phyloP scores from a whole-genome alignment of 2,113 vertebrate genomes.

The Hylia prasina region DNA sequence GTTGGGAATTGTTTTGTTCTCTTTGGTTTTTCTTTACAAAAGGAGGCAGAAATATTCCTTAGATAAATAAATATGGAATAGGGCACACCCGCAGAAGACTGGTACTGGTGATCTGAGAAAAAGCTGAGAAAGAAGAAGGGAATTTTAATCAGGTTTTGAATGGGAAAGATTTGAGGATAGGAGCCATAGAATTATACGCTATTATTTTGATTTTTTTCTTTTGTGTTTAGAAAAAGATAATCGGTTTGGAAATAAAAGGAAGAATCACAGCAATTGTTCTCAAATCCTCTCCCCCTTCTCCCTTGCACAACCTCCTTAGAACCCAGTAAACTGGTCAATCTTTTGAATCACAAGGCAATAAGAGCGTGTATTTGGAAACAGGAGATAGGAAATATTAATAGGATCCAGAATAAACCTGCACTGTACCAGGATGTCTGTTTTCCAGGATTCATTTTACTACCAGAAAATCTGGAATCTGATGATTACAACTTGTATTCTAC shows the following conservation, averaged over 20 bases:
- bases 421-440: not conserved
- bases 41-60: not conserved
- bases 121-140: not conserved
- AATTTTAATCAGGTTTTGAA: not conserved
- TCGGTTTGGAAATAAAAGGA: not conserved
- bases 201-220: not conserved
- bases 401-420: not conserved
- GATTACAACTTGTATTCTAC: not conserved
- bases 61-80: not conserved
- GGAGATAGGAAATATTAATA: not conserved
- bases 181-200: not conserved
- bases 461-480: not conserved
- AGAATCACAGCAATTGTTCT: not conserved
- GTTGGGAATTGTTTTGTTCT: not conserved
- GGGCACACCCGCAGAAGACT: not conserved
- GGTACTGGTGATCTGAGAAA: not conserved
- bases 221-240: not conserved
- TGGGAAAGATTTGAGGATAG: not conserved
- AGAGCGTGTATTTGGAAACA: not conserved
- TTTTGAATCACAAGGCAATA: not conserved
- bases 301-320: not conserved
- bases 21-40: not conserved
- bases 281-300: not conserved
- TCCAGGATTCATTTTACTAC: not conserved
- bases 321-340: not conserved